These are phyloP conservation scores for Catharus minimus DNA, from an alignment of 2,113 vertebrate species.

Conservation along the genomic window DNA sequence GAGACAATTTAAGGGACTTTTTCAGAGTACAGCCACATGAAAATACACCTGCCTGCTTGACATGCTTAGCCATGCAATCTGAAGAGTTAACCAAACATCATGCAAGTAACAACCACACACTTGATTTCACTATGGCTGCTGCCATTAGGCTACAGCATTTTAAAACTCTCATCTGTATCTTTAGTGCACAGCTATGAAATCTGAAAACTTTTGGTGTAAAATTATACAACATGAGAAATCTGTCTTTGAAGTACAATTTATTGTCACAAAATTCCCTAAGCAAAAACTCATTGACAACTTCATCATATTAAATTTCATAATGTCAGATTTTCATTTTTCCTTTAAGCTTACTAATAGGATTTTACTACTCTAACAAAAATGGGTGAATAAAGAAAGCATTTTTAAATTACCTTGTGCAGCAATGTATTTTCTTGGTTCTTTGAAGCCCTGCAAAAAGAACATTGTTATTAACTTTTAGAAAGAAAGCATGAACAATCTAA, in stretches of 20 bases:
- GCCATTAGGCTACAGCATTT: background rate
- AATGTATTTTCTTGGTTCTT: conserved; percentile 94
- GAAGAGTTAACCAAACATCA: background rate
- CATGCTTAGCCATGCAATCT: background rate
- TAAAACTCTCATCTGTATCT: background rate
- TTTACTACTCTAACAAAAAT: background rate
- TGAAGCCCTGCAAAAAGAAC: conserved; percentile 85
- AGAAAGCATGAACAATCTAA: background rate
- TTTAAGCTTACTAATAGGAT: background rate
- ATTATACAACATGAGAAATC: background rate
- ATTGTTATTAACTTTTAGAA: background rate
- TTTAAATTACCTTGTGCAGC: conserved; percentile 91
- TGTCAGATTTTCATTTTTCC: background rate
- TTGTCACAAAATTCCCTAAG: background rate
- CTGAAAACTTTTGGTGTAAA: background rate
- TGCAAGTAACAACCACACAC: background rate
- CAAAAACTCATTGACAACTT: background rate
- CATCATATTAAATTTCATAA: background rate
- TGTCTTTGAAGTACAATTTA: background rate
- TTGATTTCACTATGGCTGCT: background rate
- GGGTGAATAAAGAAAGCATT: background rate
- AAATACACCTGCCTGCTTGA: background rate
- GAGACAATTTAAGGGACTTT: background rate
- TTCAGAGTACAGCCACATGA: background rate
- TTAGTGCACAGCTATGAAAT: background rate